phyloP scores from a whole-genome alignment of 2,797 vertebrate genomes.

The Okamejei kenojei region DNA sequence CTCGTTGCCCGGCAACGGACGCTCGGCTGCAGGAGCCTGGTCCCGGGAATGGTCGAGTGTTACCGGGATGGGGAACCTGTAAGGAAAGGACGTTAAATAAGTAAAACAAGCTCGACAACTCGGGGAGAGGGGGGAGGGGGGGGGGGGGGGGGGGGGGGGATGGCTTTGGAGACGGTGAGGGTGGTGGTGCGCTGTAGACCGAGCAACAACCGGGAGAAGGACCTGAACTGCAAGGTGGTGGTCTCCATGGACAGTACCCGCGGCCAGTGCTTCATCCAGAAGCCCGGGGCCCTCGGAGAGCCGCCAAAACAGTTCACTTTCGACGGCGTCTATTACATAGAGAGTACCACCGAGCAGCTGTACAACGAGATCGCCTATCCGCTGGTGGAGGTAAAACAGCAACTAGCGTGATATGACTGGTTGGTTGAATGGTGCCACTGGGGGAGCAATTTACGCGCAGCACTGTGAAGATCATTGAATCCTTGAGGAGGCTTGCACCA shows the following conservation, averaged over 20 bases:
- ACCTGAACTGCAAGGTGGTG: conserved; percentile 59
- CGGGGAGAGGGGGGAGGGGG: conserved; percentile 38
- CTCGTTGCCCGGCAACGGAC: conserved; percentile 19
- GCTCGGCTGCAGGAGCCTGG: neutral
- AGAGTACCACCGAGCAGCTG: conserved; percentile 75
- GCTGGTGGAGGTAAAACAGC: conserved; percentile 70
- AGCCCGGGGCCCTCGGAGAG: conserved; percentile 55
- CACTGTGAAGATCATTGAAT: neutral
- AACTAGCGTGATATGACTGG: neutral
- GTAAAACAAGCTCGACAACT: conserved; percentile 37
- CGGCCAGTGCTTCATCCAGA: conserved; percentile 74
- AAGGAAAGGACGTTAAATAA: conserved; percentile 39
- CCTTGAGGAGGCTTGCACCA: neutral
- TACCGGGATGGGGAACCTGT: conserved; percentile 27
- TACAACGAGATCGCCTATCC: conserved; percentile 78
- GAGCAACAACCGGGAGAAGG: conserved; percentile 65
- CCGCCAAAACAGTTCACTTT: conserved; percentile 83
- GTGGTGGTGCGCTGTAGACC: conserved; percentile 77
- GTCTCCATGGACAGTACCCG: conserved; percentile 58
- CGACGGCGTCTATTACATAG: conserved; percentile 68
- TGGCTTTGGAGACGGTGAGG: conserved; percentile 73
- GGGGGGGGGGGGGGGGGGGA: conserved; percentile 49
- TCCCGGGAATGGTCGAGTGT: neutral
- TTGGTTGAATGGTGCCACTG: neutral
- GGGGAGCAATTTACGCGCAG: neutral